Conservation (phyloP, 2,888 invertebrate species). For the Litoditis marina region DNA sequence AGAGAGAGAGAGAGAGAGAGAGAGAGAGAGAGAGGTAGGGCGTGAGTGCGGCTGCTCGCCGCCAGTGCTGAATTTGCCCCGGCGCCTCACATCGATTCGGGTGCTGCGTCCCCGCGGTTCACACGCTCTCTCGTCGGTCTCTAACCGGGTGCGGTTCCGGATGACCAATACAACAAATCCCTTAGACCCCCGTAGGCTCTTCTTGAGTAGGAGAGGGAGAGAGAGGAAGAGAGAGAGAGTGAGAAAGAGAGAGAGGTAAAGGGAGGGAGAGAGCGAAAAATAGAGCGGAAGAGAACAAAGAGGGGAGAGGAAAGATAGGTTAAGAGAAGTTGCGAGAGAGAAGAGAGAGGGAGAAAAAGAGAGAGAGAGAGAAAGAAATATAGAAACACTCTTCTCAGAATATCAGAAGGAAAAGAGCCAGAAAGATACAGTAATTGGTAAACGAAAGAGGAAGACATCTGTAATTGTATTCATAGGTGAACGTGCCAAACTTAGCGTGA, state of each 20-base stretch:
- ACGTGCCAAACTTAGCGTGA: no score
- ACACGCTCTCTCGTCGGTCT: constrained; percentile 6
- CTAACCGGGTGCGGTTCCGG: constrained; percentile 9
- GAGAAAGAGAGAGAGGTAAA: not conserved
- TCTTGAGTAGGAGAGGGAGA: not conserved
- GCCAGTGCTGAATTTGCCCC: no score
- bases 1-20: not conserved
- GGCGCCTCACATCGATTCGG: no score
- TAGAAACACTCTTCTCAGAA: no score
- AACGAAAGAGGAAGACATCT: no score
- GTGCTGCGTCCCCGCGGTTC: constrained; percentile 3
- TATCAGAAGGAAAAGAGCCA: no score
- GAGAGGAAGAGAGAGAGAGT: not conserved
- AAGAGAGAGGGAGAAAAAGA: constrained; percentile 1
- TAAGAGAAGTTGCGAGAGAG: constrained; percentile 9
- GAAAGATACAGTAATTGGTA: no score
- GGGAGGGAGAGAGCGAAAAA: not conserved
- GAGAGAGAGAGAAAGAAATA: not conserved
- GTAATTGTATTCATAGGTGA: no score
- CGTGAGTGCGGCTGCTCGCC: not conserved
- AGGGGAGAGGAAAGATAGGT: not conserved
- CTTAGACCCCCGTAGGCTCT: not conserved
- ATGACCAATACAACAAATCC: no score
- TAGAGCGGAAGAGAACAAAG: not conserved
- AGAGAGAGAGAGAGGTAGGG: not conserved